Conservation (phyloP, 2,797 vertebrate species). For the Phataginus tetradactyla region DNA sequence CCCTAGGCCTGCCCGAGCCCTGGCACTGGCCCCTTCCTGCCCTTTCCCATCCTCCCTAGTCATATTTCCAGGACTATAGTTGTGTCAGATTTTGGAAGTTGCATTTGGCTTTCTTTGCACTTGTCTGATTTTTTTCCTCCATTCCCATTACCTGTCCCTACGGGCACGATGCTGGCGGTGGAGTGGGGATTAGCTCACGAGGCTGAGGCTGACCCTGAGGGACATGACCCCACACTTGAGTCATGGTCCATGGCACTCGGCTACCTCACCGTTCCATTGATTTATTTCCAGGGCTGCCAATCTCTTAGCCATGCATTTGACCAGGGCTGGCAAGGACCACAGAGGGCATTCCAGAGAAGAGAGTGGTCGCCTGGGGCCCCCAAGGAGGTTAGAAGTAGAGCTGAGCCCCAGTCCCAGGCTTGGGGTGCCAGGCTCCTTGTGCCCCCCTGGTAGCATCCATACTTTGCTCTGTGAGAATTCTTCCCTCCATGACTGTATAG, state of each 20-base stretch:
- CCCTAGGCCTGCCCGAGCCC: not conserved
- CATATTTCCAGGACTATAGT: not conserved
- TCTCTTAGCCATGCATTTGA: not conserved
- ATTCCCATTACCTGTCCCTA: not conserved
- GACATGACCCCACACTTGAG: not conserved
- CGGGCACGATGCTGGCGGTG: not conserved
- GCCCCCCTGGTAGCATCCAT: not conserved
- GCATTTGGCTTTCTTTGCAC: not conserved
- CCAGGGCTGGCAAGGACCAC: not conserved
- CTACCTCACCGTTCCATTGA: not conserved
- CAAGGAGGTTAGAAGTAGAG: not conserved
- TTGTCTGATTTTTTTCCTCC: not conserved
- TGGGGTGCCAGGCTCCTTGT: not conserved
- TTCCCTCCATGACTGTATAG: not conserved
- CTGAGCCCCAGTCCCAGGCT: no score
- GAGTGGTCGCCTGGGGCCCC: not conserved
- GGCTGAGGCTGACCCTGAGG: not conserved
- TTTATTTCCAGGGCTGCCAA: not conserved
- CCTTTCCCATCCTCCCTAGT: not conserved
- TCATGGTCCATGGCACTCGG: not conserved
- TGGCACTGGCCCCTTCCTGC: not conserved
- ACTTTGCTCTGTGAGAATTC: not conserved
- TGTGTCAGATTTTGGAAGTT: not conserved
- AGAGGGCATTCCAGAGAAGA: not conserved
- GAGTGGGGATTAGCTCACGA: not conserved